Evolutionary conservation across 2,888 invertebrate genomes (phyloP), one percentile per base, ranked within the genome.

Genomic region (Venustoraphidia nigricollis): DNA sequence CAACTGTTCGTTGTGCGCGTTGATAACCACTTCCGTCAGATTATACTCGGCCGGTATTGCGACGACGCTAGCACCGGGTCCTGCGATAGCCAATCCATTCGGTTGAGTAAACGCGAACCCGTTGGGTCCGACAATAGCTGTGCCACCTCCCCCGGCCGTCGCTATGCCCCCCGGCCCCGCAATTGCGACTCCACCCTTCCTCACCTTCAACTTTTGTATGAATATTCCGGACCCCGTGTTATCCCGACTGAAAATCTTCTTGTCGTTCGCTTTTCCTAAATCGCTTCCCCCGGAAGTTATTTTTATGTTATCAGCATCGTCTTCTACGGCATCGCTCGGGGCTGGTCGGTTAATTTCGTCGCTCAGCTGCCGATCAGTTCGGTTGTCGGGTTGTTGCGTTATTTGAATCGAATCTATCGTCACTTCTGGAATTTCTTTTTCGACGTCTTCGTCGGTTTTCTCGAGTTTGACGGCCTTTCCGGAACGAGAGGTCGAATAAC

Each of bases 141-240:
- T 83, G 6, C 86, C 86, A 8, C 85, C 86, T 58, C 77, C 77
- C 10, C 84, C 85, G 2, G 84, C 85, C 1, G 84, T 85, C 0
- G 86, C 86, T 10, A 84, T 80, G 36, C 85, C 85, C n/a, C 84
- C 84, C 0, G 86, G 85, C 0, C 85, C 85, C 2, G 85, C 86
- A 46, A 86, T 85, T 0, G 85, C 84, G 8, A 86, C 83, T 11
- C 86, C 85, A 3, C 86, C 86, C 61, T 76, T 76, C 51, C 79
- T 71, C 14, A 86, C 83, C 62, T 77, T 80, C 27, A 85, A 60
- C 54, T 72, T 73, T 54, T 81, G 79, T 49, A 83, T 81, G 52
- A 81, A 78, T 53, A 83, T 79, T 2, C 82, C 81, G 51, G 72
- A 75, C 52, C 73, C 75, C 0, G 72, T 34, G 36, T 34, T 49